These are phyloP conservation scores for Batillaria attramentaria DNA, from an alignment of 1,140 invertebrate species.

Conservation along the genomic window DNA sequence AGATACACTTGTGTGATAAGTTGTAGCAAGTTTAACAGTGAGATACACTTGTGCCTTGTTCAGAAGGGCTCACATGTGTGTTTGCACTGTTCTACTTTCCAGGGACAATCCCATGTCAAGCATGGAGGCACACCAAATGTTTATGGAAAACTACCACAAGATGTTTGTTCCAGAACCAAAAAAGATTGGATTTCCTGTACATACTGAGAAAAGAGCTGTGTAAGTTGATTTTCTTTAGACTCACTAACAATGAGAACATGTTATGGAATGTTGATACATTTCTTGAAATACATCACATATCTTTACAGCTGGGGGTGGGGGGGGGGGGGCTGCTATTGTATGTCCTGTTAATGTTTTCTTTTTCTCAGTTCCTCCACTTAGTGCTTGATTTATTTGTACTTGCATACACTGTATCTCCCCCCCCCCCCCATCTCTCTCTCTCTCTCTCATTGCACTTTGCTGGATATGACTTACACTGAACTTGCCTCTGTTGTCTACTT, in stretches of 20 bases:
- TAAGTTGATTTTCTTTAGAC: constrained; percentile 30
- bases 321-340: too few relatives aligned
- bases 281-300: too few relatives aligned
- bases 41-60: too few relatives aligned
- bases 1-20: too few relatives aligned
- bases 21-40: too few relatives aligned
- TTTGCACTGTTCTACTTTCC: background rate
- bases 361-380: too few relatives aligned
- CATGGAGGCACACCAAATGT: constrained; percentile 61
- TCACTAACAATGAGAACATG: background rate
- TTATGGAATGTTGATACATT: background rate
- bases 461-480: background rate
- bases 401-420: too few relatives aligned
- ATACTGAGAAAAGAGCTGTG: constrained; percentile 53
- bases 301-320: too few relatives aligned
- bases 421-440: too few relatives aligned
- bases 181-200: constrained; percentile 56
- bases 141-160: constrained; percentile 66
- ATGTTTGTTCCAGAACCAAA: constrained; percentile 64
- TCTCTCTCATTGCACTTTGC: background rate
- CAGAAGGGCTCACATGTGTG: background rate
- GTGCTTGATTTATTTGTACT: too few relatives aligned
- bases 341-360: too few relatives aligned
- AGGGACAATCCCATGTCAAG: constrained; percentile 46
- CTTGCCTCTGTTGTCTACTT: background rate